Conservation (phyloP, 1,140 invertebrate genomes). For the Colletes latitarsis region DNA sequence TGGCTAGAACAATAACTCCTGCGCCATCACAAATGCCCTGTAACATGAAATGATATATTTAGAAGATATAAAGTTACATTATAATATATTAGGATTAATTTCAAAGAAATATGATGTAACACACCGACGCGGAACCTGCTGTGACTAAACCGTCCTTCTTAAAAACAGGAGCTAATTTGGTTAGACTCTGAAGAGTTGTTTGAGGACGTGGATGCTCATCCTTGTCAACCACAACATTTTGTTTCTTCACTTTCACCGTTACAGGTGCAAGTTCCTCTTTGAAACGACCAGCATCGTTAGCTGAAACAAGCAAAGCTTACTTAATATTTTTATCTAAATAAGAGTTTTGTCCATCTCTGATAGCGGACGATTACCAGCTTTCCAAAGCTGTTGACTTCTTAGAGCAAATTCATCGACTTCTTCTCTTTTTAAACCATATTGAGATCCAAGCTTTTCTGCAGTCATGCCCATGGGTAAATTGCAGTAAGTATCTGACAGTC, state of each 20-base stretch:
- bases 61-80: neutral
- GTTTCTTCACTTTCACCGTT: constrained; percentile 91
- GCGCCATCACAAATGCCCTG: constrained; percentile 98
- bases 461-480: constrained; percentile 98
- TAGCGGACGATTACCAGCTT: constrained; percentile 82
- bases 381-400: constrained; percentile 91
- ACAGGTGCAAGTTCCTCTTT: constrained; percentile 95
- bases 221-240: constrained; percentile 88
- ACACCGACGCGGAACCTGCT: constrained; percentile 96
- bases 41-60: constrained; percentile 28
- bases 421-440: constrained; percentile 92
- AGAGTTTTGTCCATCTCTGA: no score
- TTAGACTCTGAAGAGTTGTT: constrained; percentile 91
- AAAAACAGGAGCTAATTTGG: constrained; percentile 94
- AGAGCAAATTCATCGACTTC: constrained; percentile 95
- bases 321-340: neutral
- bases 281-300: constrained; percentile 93
- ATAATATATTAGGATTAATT: neutral
- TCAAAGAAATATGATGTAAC: constrained; percentile 62
- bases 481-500: constrained; percentile 94
- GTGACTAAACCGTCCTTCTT: constrained; percentile 98
- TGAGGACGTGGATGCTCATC: constrained; percentile 98
- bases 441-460: constrained; percentile 97
- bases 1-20: constrained; percentile 93
- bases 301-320: constrained; percentile 80